A percentile compares a stretch with the other conserved stretches of the same genome.
phyloP scores from a whole-genome alignment of 2,888 invertebrate genomes.

The Pseudoips prasinana region DNA sequence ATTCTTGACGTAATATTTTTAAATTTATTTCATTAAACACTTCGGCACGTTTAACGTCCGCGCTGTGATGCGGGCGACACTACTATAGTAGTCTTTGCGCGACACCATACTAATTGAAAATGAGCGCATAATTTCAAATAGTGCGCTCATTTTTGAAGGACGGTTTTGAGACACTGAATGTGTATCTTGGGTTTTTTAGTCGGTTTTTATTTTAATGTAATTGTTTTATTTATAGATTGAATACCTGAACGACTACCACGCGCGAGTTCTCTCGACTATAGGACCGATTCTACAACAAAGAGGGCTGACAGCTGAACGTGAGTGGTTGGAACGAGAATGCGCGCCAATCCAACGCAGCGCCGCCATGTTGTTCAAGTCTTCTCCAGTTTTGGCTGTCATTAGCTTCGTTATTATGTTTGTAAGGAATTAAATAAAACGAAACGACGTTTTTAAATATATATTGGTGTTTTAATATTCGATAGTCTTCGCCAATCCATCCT shows the following conservation, averaged over 20 bases:
- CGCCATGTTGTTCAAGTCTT: conserved; percentile 50
- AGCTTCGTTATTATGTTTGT: conserved; percentile 33
- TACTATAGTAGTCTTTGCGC: too few species aligned
- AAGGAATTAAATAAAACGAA: conserved; percentile 3
- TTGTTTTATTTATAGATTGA: conserved; percentile 82
- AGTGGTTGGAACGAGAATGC: conserved; percentile 91
- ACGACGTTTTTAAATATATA: neutral
- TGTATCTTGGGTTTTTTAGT: too few species aligned
- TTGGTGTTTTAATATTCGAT: neutral
- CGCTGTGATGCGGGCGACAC: too few species aligned
- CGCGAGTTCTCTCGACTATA: conserved; percentile 85
- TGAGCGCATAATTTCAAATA: too few species aligned
- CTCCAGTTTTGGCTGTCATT: conserved; percentile 47
- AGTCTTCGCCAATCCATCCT: neutral
- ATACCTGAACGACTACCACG: conserved; percentile 91
- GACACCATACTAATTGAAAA: too few species aligned
- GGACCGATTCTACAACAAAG: conserved; percentile 86
- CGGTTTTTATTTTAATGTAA: too few species aligned
- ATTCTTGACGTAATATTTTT: too few species aligned
- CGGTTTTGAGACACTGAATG: too few species aligned
- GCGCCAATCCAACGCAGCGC: conserved; percentile 77
- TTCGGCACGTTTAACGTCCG: too few species aligned
- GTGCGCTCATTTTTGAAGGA: too few species aligned
- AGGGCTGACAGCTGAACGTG: conserved; percentile 85
- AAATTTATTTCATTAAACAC: too few species aligned